Evolutionary conservation across 2,797 vertebrate genomes (phyloP), one percentile per base, ranked within the genome.

Genomic region (Anabacerthia variegaticeps): DNA sequence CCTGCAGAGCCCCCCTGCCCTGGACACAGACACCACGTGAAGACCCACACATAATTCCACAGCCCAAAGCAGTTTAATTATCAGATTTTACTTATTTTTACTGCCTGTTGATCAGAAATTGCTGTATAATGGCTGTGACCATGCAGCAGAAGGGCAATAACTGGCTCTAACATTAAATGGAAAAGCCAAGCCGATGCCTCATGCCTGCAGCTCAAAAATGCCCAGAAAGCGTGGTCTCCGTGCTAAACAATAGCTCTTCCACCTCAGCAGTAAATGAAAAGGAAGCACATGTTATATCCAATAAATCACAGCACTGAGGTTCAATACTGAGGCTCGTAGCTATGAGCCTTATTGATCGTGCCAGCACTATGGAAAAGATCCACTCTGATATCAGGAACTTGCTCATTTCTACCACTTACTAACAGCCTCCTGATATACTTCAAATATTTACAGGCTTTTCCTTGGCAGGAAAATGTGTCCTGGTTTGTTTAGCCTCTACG

Each of bases 201-300:
- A 26, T 6, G 32, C 41, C 46, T 58, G 78, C 81, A 93, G 67
- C 72, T 85, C 56, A 72, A 43, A 65, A 83, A 69, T 49, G 54
- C 87, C 62, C 75, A 44, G 56, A 59, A 75, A 88, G 39, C 1
- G 0, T 37, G n/a, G n/a, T 74, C 32, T 85, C 52, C 6, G 37
- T 41, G 66, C 79, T 89, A 72, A 94, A 93, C 85, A 93, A 81
- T 32, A 72, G 78, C 54, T 89, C 63, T 72, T 88, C 62, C 73
- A 72, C 75, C 82, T 78, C 32, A 55, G 85, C 51, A 91, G 37
- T 81, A 87, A 97, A 87, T 77, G 81, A 85, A 96, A 89, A 93
- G 91, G 93, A 92, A 94, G 76, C 55, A 59, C 59, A 37, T 41
- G 82, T 85, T 94, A 34, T 68, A 55, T 22, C 49, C 22, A 78